Evolutionary conservation across 2,797 vertebrate genomes (phyloP), one percentile per base, ranked within the genome.

Genomic region (Lepilemur ruficaudatus): DNA sequence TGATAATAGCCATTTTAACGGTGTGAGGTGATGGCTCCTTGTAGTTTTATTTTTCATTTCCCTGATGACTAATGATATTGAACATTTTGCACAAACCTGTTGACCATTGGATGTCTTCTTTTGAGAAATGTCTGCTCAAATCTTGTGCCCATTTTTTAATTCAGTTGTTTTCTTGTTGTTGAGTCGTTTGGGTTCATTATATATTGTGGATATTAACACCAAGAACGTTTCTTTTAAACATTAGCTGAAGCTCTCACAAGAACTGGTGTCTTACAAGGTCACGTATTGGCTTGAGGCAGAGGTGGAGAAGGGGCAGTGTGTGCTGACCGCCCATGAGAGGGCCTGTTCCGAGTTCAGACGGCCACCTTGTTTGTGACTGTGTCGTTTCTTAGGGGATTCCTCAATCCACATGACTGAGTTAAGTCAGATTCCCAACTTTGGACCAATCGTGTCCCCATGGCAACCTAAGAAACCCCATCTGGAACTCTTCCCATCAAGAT

Each of bases 251-350:
- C 13, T n/a, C 55, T 30, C 32, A 1, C 18, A 61, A 43, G 55
- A 81, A 13, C 22, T 28, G 46, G 28, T 25, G 22, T 52, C 61
- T 35, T 67, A 11, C 25, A 12, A 65, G 43, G 12, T 17, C 61
- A 35, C 7, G 23, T 15, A 18, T 2, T 50, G 81, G 43, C 22
- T 15, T 84, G 32, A 28, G 43, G 65, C 25, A 35, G 28, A 17
- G 14, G 43, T 48, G 5, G 32, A 28, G 28, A 67, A 28, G 13
- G 4, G 38, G 30, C 1, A 28, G 57, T 28, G 20, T 15, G 75
- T 23, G 55, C 30, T 30, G 1, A n/a, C 30, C n/a, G 17, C 46
- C 73, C 0, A 1, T 20, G 43, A 2, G 0, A 46, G 14, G 14
- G 41, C 70, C 14, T 22, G 1, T 48, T 20, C 18, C 3, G 46